These are phyloP conservation scores for Mustela lutreola DNA, from an alignment of 2,113 vertebrate species.

Conservation along the genomic window DNA sequence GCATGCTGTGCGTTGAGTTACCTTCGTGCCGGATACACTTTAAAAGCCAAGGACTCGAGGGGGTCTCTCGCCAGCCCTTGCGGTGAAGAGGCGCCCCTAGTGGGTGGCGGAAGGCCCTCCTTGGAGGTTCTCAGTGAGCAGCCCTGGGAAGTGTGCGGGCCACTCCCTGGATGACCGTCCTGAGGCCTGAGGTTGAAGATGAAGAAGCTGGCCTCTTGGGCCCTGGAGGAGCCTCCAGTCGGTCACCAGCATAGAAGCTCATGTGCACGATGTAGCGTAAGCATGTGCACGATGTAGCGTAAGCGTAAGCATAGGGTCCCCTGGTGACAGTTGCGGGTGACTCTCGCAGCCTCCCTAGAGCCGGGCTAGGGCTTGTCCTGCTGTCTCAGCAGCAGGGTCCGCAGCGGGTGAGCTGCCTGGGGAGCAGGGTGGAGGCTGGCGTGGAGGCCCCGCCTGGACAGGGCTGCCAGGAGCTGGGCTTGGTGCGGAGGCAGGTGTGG, in stretches of 20 bases:
- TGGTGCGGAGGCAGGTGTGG: fast-evolving
- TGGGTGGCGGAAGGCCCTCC: not conserved
- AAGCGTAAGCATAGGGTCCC: not conserved
- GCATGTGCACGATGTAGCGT: not conserved
- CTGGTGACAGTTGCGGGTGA: too few relatives aligned
- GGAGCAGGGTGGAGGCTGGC: not conserved
- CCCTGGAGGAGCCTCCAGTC: not conserved
- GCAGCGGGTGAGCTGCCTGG: not conserved
- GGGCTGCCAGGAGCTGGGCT: not conserved
- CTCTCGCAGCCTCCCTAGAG: not conserved
- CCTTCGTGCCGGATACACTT: not conserved
- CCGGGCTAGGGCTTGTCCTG: not conserved
- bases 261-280: not conserved
- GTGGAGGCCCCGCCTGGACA: not conserved
- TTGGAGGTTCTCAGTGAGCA: not conserved
- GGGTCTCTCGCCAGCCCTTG: not conserved
- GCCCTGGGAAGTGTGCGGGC: conserved; percentile 8
- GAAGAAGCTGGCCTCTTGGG: not conserved
- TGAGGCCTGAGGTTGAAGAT: not conserved
- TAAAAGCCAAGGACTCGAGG: not conserved
- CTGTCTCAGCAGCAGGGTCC: not conserved
- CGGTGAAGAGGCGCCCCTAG: not conserved
- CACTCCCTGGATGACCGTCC: not conserved
- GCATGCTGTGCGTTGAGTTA: not conserved
- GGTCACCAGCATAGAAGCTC: not conserved